These are phyloP conservation scores for Clarias magur DNA, from an alignment of 2,113 vertebrate species.

Conservation along the genomic window DNA sequence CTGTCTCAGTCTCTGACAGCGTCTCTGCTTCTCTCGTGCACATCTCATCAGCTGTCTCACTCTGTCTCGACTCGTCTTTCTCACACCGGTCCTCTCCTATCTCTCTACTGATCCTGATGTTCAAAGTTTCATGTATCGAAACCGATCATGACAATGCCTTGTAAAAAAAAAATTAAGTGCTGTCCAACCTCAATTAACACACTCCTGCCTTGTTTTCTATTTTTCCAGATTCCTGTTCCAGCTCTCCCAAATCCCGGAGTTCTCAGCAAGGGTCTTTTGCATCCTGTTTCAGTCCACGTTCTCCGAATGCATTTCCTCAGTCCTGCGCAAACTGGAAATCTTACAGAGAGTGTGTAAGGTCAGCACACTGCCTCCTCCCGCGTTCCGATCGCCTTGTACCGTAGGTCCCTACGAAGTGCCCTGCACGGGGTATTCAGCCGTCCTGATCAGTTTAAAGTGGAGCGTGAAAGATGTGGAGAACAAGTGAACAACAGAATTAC, in stretches of 20 bases:
- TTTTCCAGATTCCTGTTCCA: slow-evolving; percentile 88
- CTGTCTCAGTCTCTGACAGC: not conserved
- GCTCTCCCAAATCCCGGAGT: slow-evolving; percentile 91
- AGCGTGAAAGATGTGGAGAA: no score
- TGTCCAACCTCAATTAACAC: not conserved
- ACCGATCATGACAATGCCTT: no score
- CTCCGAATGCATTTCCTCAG: slow-evolving; percentile 85
- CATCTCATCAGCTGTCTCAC: no score
- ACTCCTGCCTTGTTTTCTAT: not conserved
- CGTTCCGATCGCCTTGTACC: no score
- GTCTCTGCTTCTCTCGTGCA: not conserved
- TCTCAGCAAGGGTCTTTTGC: slow-evolving; percentile 92
- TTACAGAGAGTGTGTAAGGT: slow-evolving; percentile 91
- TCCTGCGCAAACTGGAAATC: slow-evolving; percentile 85
- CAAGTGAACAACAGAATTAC: no score
- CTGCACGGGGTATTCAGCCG: no score
- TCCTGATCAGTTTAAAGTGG: no score
- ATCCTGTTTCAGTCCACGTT: slow-evolving; percentile 93
- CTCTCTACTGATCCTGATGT: not conserved
- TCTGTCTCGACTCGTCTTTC: not conserved
- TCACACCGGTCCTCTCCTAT: not conserved
- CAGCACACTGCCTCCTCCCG: slow-evolving; percentile 35
- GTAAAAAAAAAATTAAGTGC: not conserved
- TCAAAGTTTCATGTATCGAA: not conserved
- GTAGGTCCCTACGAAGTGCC: no score